Base-by-base conservation (phyloP, 2,888 invertebrate genomes). In the Drosophila austrosaltans region DNA sequence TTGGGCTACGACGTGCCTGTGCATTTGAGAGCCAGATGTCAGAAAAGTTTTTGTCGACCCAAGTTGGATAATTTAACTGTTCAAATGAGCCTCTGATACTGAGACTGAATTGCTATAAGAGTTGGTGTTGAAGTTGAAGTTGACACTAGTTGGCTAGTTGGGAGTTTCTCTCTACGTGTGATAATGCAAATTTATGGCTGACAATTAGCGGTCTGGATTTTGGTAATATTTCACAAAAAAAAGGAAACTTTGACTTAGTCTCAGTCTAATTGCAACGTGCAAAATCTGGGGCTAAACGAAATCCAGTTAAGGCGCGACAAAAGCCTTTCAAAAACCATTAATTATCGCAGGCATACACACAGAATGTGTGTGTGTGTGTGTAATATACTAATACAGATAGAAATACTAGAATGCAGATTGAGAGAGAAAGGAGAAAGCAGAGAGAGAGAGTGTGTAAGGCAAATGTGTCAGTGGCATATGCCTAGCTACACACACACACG, bases 151-250 rank as follows among this genome's bases (percentile, higher is more conserved):
- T 30, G 30, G 6, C 30, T 30, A 5, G 30, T 30, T 30, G 30
- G 30, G 1, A 6, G 3, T 30, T 6, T 6, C 30, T 30, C 30
- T 5, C 8, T 82, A 88, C 83, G 88, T 84, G 83, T 84, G 83
- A 86, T 84, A 84, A 84, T 84, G 88, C 86, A 88, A 86, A 84
- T 84, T 84, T 84, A 84, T 84, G 81, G 88, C 77, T 73, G 75
- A 88, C 88, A 87, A 84, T 84, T 84, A 84, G 83, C 88, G 76
- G 86, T 73, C 77, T 79, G 83, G 82, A 81, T 77, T 77, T 73
- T 22, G 78, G 79, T 73, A 77, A 87, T 84, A 84, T 86, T 74
- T 84, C 83, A 86, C 48, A 57, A 53, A 74, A 48, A 16, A 16
- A 16, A 16, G 16, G 48, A 58, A 80, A 80, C 78, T 85, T 85